Conservation (phyloP, 2,888 invertebrate species). For the Amiota minor region DNA sequence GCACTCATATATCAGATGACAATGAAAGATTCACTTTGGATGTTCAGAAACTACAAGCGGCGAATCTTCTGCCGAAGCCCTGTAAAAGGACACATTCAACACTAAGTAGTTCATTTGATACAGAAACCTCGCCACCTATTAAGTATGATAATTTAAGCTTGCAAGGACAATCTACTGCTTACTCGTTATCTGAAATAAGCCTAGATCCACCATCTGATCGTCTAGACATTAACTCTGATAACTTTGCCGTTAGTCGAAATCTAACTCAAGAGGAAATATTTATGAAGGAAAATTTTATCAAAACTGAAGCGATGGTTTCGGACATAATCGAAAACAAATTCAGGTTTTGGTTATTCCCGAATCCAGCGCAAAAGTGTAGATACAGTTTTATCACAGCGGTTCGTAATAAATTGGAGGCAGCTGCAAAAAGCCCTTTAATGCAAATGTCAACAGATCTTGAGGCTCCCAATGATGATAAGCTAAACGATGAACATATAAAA, state of each 20-base stretch:
- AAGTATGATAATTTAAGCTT: too few species aligned
- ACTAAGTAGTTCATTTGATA: too few species aligned
- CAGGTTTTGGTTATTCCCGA: slow-evolving; percentile 72
- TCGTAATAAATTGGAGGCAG: slow-evolving; percentile 75
- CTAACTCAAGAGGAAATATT: neutral
- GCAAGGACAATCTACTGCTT: too few species aligned
- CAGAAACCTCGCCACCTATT: too few species aligned
- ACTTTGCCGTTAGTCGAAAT: neutral
- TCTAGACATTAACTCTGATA: neutral
- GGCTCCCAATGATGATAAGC: too few species aligned
- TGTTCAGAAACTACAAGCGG: too few species aligned
- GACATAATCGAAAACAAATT: slow-evolving; percentile 37
- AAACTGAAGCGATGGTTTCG: neutral
- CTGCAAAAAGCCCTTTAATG: slow-evolving; percentile 38
- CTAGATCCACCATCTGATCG: neutral
- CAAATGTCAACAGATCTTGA: too few species aligned
- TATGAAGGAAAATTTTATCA: neutral
- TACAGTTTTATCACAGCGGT: slow-evolving; percentile 78
- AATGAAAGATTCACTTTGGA: too few species aligned
- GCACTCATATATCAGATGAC: too few species aligned
- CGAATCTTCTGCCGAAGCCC: too few species aligned
- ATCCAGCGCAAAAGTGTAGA: slow-evolving; percentile 75
- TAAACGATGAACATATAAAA: too few species aligned
- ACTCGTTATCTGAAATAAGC: neutral
- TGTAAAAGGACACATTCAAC: too few species aligned